Evolutionary conservation across 2,797 vertebrate species (phyloP), one percentile per base, ranked within the genome.

Genomic region (Cynodonichthys magdalenae): DNA sequence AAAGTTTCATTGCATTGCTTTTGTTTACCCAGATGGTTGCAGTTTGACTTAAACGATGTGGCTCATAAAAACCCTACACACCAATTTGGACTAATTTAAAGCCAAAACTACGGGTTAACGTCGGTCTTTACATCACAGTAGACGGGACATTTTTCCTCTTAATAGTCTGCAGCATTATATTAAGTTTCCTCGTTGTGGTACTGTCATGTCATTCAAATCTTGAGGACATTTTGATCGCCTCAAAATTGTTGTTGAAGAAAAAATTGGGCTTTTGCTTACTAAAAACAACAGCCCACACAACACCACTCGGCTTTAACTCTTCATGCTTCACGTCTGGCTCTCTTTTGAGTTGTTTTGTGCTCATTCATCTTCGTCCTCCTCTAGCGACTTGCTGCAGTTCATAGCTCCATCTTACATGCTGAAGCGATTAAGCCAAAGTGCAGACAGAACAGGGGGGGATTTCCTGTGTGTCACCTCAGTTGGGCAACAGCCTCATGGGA

Each of bases 351-450:
- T 49, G 0, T 24, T 69, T 72, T 74, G 59, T 71, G 29, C 69
- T 77, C 75, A 68, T 85, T 82, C 60, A 70, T 87, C 85, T 83
- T 74, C 80, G 71, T 86, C 79, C 46, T 75, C 69, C 75, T 80
- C 24, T 56, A 48, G 76, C 53, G 59, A 80, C 70, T 69, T 53
- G 11, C 64, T 78, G 52, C 51, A 44, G 49, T 71, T 76, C 49
- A 59, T 15, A 53, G 64, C 63, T 74, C 15, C 50, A 48, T 45
- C 10, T 58, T 63, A 73, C 90, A 90, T 74, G 58, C 58, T 87
- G 89, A 81, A 89, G 54, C 70, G 36, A 88, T 91, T 89, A 86
- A 65, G 53, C 62, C 27, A 7, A 63, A 84, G 70, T 52, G 19
- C 66, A 64, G 62, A 69, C 61, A 56, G 69, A 71, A 57, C 59